Conservation (phyloP, 2,888 invertebrate species). For the Sminthurides aquaticus region DNA sequence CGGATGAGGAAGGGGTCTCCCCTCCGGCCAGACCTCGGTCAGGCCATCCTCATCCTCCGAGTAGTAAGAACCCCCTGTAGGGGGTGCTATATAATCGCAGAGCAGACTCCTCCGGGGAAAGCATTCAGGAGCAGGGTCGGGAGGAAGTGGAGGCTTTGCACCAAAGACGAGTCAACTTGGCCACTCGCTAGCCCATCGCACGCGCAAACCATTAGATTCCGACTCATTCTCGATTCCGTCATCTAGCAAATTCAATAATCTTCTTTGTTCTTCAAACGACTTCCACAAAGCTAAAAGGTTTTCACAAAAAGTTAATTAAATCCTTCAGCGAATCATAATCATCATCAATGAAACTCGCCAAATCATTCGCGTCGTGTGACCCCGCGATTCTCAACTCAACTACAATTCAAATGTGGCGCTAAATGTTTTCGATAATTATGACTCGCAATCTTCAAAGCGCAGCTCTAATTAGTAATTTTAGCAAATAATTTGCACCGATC, state of each 20-base stretch:
- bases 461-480: too few species aligned
- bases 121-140: constrained; percentile 4
- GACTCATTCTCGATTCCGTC: constrained; percentile 39
- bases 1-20: constrained; percentile 67
- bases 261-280: constrained; percentile 40
- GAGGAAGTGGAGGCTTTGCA: constrained; percentile 6
- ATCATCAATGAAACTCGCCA: neutral
- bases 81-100: constrained; percentile 42
- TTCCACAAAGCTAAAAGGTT: constrained; percentile 37
- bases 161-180: constrained; percentile 82
- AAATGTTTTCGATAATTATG: too few species aligned
- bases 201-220: constrained; percentile 46
- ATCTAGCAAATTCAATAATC: constrained; percentile 36
- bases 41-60: constrained; percentile 27
- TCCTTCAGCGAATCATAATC: neutral
- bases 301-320: too few species aligned
- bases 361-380: too few species aligned
- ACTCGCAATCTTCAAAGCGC: too few species aligned
- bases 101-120: constrained; percentile 27
- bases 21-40: constrained; percentile 57
- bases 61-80: constrained; percentile 13
- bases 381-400: too few species aligned
- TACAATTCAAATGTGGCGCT: too few species aligned
- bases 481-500: too few species aligned
- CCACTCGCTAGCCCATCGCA: constrained; percentile 90